phyloP scores from a whole-genome alignment of 2,888 invertebrate species.

The Deroplatys truncata region DNA sequence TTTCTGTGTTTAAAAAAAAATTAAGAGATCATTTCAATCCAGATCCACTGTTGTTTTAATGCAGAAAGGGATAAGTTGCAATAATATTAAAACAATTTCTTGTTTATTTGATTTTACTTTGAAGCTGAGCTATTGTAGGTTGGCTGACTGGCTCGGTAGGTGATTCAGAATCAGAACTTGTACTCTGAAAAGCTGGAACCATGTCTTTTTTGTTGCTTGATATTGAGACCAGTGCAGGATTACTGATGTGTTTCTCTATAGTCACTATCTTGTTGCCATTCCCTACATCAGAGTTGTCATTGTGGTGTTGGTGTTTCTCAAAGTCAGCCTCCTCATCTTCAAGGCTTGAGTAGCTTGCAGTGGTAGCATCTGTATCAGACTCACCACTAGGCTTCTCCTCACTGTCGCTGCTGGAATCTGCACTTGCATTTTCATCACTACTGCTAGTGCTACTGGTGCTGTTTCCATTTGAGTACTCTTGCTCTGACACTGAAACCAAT shows the following conservation, averaged over 20 bases:
- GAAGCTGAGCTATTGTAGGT: slow-evolving; percentile 8
- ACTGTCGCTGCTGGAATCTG: slow-evolving; percentile 17
- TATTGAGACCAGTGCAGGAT: not conserved
- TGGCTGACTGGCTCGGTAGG: slow-evolving; percentile 47
- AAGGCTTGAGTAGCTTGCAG: slow-evolving; percentile 52
- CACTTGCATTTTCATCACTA: slow-evolving; percentile 9
- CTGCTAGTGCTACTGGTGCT: slow-evolving; percentile 1
- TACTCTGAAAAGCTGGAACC: slow-evolving; percentile 31
- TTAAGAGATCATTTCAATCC: not conserved
- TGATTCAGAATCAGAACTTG: slow-evolving; percentile 52
- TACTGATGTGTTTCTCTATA: not conserved
- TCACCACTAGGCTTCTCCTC: slow-evolving; percentile 15
- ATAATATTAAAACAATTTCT: not conserved
- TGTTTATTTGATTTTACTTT: not conserved
- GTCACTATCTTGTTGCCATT: not conserved
- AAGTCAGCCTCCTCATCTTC: slow-evolving; percentile 50
- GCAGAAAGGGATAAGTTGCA: not conserved
- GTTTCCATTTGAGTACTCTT: slow-evolving; percentile 18
- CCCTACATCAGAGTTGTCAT: slow-evolving; percentile 33
- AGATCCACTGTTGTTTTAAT: not conserved
- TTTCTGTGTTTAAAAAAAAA: not conserved
- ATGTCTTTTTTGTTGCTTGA: not conserved
- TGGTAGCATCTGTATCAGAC: slow-evolving; percentile 48
- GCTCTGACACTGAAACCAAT: slow-evolving; percentile 19
- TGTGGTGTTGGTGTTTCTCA: slow-evolving; percentile 5